phyloP scores from a whole-genome alignment of 2,888 invertebrate species.

The Synanthedon vespiformis region DNA sequence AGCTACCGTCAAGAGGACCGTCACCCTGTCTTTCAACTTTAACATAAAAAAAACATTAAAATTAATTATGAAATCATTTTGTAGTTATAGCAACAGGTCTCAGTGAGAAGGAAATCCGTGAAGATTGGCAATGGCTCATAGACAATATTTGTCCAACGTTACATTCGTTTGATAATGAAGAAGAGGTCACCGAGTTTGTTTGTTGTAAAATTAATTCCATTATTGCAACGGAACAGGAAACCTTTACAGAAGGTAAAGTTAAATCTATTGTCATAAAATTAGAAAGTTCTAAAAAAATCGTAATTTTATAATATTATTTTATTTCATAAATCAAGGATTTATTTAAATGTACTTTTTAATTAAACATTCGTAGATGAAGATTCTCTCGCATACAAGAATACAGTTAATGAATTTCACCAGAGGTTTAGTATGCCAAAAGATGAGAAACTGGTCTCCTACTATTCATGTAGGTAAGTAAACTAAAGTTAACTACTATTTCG shows the following conservation, averaged over 20 bases:
- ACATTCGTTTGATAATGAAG: constrained; percentile 91
- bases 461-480: constrained; percentile 84
- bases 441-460: constrained; percentile 96
- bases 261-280: constrained; percentile 1
- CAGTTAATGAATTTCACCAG: constrained; percentile 86
- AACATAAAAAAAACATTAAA: background rate
- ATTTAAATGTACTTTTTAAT: constrained; percentile 13
- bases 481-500: background rate
- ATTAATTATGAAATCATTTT: constrained; percentile 18
- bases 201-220: constrained; percentile 96
- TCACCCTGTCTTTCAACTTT: too few relatives aligned
- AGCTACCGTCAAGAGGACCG: too few relatives aligned
- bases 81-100: constrained; percentile 91
- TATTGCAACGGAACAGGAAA: constrained; percentile 81
- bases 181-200: constrained; percentile 95
- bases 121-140: constrained; percentile 96
- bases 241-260: constrained; percentile 60
- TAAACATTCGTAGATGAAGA: constrained; percentile 78
- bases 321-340: constrained; percentile 3
- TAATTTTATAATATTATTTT: constrained; percentile 1
- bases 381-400: constrained; percentile 80
- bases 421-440: constrained; percentile 92
- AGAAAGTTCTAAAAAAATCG: background rate
- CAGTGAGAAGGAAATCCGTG: constrained; percentile 86
- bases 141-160: constrained; percentile 87